Evolutionary conservation across 2,888 invertebrate species (phyloP).

Genomic region (Philereme vetulata): DNA sequence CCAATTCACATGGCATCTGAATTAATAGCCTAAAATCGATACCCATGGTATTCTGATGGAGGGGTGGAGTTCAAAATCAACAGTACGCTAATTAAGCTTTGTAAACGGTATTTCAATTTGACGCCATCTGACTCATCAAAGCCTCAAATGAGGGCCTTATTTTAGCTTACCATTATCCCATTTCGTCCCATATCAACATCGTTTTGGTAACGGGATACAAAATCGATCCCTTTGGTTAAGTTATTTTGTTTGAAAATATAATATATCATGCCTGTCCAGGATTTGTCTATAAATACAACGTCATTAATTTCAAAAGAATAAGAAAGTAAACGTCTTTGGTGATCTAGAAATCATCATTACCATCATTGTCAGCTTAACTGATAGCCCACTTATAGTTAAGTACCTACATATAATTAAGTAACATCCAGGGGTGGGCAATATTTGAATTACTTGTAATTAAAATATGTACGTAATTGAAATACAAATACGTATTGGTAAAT

Average conservation of each 20-base stretch:
- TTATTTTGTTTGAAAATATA: not conserved
- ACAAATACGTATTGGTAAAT: no score
- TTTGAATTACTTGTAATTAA: no score
- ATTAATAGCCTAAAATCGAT: constrained; percentile 30
- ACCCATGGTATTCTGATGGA: constrained; percentile 17
- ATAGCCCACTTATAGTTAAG: no score
- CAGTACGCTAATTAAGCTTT: constrained; percentile 42
- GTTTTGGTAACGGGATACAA: not conserved
- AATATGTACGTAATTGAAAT: no score
- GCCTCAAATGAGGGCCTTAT: constrained; percentile 20
- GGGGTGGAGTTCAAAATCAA: constrained; percentile 29
- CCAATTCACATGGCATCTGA: constrained; percentile 11
- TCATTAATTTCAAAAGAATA: no score
- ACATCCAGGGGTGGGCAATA: no score
- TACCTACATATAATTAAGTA: no score
- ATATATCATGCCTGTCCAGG: no score
- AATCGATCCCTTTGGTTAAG: not conserved
- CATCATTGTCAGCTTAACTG: no score
- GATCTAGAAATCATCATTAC: no score
- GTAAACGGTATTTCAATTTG: constrained; percentile 46
- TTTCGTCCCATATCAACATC: constrained; percentile 15
- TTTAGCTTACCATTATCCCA: constrained; percentile 11
- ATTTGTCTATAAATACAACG: no score
- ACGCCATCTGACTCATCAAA: constrained; percentile 39
- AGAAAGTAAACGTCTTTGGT: no score